Evolutionary conservation across 2,888 invertebrate genomes (phyloP), one percentile per base, ranked within the genome.

Genomic region (Cantharis rufa): DNA sequence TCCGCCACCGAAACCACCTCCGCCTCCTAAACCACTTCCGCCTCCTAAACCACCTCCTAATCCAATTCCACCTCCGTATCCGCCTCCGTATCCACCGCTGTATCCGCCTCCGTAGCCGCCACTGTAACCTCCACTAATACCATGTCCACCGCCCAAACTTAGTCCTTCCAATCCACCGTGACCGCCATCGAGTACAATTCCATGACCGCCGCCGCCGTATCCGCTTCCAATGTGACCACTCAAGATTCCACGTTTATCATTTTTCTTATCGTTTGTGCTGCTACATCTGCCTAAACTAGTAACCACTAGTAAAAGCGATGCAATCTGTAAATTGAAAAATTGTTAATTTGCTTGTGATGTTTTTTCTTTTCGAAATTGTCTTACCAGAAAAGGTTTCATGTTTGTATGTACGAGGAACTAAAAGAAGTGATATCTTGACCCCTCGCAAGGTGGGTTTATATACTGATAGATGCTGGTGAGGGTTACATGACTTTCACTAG

Each of bases 401-500:
- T 79, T 78, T 81, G 72, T 64, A 62, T 75, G 68, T 79, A 77
- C 73, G 81, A 79, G 80, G 80, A 79, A 71, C 78, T 74, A 78
- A 79, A 80, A 77, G 80, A 79, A 81, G 78, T 82, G 82, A 82
- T 82, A 80, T 76, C 78, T 78, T 80, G 80, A 80, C 81, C 82
- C 81, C 78, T 70, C 7, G 68, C 70, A 27, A 75, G 74, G 70
- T 73, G 73, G 71, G 78, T 77, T 81, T 82, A 78, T 82, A 82
- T 82, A 82, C 75, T 61, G 69, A 71, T 66, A 15, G 74, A 70
- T 64, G 28, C 70, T 81, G 82, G 81, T 80, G 82, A 81, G 81
- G 81, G 81, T 80, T 81, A 81, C 74, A 78, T 79, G 79, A 82
- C 82, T 82, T 82, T 82, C 82, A 82, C 82, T 82, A 78, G 80